Base-by-base conservation (phyloP, 2,888 invertebrate species). In the Eledona agricola region DNA sequence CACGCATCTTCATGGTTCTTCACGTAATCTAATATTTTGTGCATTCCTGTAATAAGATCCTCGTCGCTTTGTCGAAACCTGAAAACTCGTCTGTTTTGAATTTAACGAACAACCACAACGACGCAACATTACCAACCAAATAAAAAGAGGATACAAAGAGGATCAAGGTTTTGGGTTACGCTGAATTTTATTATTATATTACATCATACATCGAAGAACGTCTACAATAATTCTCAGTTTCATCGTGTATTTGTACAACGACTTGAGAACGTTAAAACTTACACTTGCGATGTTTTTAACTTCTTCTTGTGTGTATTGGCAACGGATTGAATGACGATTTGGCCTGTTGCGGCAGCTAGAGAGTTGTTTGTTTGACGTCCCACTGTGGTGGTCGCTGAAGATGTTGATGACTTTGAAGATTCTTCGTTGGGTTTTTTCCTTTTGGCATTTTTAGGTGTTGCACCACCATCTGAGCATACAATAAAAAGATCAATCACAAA, bases 1-100 rank as follows among this genome's bases (percentile, higher is more conserved):
- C 95, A 96, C 0, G 95, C 93, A 73, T 96, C 94, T 49, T 90
- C 87, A 72, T 95, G 93, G 65, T 88, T 87, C 69, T 90, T 91
- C 22, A 96, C 83, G 67, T 88, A 85, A 72, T 93, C 91, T 49
- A 96, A 79, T 50, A 96, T 92, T 81, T 93, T 93, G 76, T 93
- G 91, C 90, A 93, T 90, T 35, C 93, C 93, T 45, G 90, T 91
- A 72, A 90, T 87, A 49, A 92, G 81, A 67, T 93, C 92, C 71
- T 93, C 93, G 62, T 90, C 90, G 29, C 86, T 86, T 78, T 88
- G 88, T 65, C 86, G 84, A 75, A 89, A 89, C 73, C 89, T 89
- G 77, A 64, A 79, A 65, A 32, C 7, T 29, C 7, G 7, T 16
- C 13, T n/a, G n/a, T n/a, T 23, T 23, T n/a, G 3, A n/a, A 7